A percentile compares a stretch with the other conserved stretches of the same genome.
These are phyloP conservation scores for Quadroppia sp. DNA, from an alignment of 2,888 invertebrate genomes.

Conservation along the genomic window DNA sequence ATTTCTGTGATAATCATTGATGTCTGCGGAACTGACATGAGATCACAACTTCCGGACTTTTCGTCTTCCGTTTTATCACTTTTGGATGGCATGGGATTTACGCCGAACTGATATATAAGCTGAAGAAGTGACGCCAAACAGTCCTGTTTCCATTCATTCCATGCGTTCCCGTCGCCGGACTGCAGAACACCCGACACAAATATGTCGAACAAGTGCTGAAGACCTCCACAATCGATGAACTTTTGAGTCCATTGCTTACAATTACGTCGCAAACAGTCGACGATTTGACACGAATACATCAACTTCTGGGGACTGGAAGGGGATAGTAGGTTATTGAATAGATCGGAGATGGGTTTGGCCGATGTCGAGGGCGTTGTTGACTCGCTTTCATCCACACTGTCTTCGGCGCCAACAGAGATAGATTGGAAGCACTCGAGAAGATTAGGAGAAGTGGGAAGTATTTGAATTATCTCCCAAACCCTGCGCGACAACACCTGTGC, in stretches of 20 bases:
- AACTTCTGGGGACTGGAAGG: slow-evolving; percentile 86
- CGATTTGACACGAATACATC: slow-evolving; percentile 90
- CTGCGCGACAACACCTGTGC: slow-evolving; percentile 82
- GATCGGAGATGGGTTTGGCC: slow-evolving; percentile 7
- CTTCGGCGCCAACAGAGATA: background rate
- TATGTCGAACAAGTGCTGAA: slow-evolving; percentile 81
- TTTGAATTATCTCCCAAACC: slow-evolving; percentile 90
- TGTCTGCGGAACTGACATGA: background rate
- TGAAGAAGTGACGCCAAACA: slow-evolving; percentile 81
- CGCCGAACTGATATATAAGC: slow-evolving; percentile 78
- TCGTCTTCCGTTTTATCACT: slow-evolving; percentile 43
- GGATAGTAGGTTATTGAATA: slow-evolving; percentile 70
- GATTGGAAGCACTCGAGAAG: slow-evolving; percentile 70
- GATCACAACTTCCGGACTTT: slow-evolving; percentile 43
- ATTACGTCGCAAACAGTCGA: slow-evolving; percentile 65
- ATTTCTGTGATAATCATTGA: slow-evolving; percentile 44
- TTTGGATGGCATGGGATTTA: slow-evolving; percentile 53
- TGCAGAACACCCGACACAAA: slow-evolving; percentile 79
- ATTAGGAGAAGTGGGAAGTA: slow-evolving; percentile 83
- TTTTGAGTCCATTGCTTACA: slow-evolving; percentile 64
- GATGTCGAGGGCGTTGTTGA: slow-evolving; percentile 7
- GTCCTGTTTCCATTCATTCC: slow-evolving; percentile 82
- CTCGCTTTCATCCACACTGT: background rate
- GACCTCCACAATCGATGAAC: slow-evolving; percentile 80
- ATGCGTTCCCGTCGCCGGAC: slow-evolving; percentile 58